A percentile compares a stretch with the other conserved stretches of the same genome.
Conservation (phyloP, 2,113 vertebrate genomes). For the Promerops cafer region DNA sequence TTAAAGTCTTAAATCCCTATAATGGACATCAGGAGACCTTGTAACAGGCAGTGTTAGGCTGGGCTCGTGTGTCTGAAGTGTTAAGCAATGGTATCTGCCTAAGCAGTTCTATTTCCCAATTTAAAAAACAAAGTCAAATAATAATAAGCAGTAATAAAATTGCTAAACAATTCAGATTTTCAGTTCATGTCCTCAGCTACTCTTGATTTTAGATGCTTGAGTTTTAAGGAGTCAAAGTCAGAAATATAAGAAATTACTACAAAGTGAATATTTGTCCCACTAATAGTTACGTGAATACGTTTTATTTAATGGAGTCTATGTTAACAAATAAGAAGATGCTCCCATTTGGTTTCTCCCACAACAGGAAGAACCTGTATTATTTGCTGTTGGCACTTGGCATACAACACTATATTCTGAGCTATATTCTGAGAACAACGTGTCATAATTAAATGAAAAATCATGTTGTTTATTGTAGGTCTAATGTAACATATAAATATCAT, state of each 20-base stretch:
- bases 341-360: constrained; percentile 5
- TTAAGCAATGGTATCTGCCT: neutral
- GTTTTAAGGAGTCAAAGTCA: neutral
- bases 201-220: neutral
- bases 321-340: neutral
- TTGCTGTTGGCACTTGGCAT: constrained; percentile 52
- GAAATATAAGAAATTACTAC: neutral
- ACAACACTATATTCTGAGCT: no score
- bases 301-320: neutral
- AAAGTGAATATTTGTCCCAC: neutral
- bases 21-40: neutral
- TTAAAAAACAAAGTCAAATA: neutral
- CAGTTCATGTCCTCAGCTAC: neutral
- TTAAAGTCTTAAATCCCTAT: neutral
- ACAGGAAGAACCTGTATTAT: constrained; percentile 51
- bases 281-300: neutral
- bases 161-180: neutral
- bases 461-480: neutral
- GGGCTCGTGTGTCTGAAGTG: neutral
- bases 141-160: neutral
- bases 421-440: neutral
- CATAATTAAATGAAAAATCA: constrained; percentile 9
- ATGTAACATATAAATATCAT: neutral
- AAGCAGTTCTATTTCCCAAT: neutral
- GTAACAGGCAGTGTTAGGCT: neutral